Conservation (phyloP, 2,888 invertebrate species). For the Lottia scabra region DNA sequence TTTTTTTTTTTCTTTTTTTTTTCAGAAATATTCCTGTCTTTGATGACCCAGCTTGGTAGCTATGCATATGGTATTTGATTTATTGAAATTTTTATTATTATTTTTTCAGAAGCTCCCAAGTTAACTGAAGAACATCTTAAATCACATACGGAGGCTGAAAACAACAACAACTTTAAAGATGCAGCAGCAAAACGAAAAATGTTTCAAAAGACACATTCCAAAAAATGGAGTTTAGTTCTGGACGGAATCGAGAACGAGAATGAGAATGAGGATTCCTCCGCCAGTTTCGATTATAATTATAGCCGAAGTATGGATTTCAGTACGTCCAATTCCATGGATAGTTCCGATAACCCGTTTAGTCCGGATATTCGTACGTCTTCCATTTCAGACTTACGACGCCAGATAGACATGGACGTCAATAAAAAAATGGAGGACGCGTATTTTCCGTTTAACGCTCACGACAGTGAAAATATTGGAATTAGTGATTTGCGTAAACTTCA, state of each 20-base stretch:
- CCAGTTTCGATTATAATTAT: slow-evolving; percentile 26
- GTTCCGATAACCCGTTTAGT: slow-evolving; percentile 23
- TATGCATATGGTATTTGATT: too few species aligned
- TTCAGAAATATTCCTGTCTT: too few species aligned
- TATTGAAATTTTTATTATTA: too few species aligned
- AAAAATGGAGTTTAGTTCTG: slow-evolving; percentile 25
- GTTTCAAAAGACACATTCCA: slow-evolving; percentile 31
- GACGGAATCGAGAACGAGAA: slow-evolving; percentile 8
- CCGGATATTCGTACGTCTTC: neutral
- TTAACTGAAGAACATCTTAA: neutral
- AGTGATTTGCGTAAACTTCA: slow-evolving; percentile 38
- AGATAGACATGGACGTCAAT: neutral
- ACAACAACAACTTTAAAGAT: slow-evolving; percentile 18
- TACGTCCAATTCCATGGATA: slow-evolving; percentile 42
- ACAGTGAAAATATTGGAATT: slow-evolving; percentile 22
- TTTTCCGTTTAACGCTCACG: slow-evolving; percentile 6
- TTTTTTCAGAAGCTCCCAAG: neutral
- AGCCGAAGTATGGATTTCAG: slow-evolving; percentile 33
- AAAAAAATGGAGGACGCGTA: slow-evolving; percentile 20
- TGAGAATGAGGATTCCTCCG: slow-evolving; percentile 4
- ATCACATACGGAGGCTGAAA: neutral
- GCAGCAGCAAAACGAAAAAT: slow-evolving; percentile 37
- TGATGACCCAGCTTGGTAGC: too few species aligned
- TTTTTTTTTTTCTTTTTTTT: too few species aligned
- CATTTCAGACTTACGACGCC: neutral